Conservation (phyloP, 2,797 vertebrate species). For the Amblyraja radiata region DNA sequence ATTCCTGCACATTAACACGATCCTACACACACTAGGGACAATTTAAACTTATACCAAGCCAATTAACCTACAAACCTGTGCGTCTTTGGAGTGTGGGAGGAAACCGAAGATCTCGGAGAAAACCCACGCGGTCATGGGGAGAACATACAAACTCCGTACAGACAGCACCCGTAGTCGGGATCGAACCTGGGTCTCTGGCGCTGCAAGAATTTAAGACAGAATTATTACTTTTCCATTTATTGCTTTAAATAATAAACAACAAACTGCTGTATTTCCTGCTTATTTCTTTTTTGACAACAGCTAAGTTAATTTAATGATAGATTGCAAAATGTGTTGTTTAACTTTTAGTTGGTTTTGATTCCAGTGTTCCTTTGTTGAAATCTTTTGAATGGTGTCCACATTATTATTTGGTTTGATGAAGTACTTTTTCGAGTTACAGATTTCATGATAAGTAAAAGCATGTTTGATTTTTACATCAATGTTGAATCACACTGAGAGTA, state of each 20-base stretch:
- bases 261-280: background rate
- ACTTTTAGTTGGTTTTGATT: background rate
- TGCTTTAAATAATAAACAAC: background rate
- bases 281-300: background rate
- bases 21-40: too few species aligned
- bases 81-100: too few species aligned
- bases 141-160: too few species aligned
- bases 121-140: too few species aligned
- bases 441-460: background rate
- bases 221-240: conserved; percentile 16
- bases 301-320: background rate
- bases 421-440: background rate
- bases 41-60: too few species aligned
- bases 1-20: too few species aligned
- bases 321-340: conserved; percentile 1
- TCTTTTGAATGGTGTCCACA: background rate
- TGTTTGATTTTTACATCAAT: background rate
- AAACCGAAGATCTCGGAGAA: too few species aligned
- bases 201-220: too few species aligned
- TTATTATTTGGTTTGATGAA: too few species aligned
- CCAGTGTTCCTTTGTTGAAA: background rate
- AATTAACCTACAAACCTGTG: too few species aligned
- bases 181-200: too few species aligned
- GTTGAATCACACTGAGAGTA: background rate
- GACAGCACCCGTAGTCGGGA: too few species aligned